Base-by-base conservation (phyloP, 2,888 invertebrate genomes). In the Drosophila rellima region DNA sequence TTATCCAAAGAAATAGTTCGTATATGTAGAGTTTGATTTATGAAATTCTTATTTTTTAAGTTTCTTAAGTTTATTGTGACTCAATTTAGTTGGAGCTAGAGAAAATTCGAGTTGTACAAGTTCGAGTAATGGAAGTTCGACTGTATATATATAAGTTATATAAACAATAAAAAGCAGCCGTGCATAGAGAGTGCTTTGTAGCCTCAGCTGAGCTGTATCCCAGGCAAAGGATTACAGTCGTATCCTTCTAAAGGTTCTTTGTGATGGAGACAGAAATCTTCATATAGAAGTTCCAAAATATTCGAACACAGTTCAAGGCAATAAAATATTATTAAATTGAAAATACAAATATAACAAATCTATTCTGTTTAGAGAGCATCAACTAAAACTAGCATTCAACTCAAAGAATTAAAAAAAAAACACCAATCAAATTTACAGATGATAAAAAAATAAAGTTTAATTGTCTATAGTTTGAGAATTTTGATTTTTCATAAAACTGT, bases 161-260 rank as follows among this genome's bases (percentile, higher is more conserved):
- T 54, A 50, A 65, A 50, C 66, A 55, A 79, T 79, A 70, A 70
- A 62, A 55, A 60, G 50, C 70, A 70, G 60, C 33, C 50, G 70
- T 50, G 57, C 55, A 42, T 42, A 59, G 26, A 18, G 3, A 42
- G 15, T 31, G 10, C 31, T 29, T 8, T 66, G 54, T 62, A 13
- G 60, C 37, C 33, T 18, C 35, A 73, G 61, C 52, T 62, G 61
- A 61, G 29, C 45, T 23, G 7, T 42, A 33, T 29, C 31, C 57
- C 26, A 57, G 37, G 35, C 39, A 56, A 8, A 50, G 31, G 31
- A 47, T 20, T 15, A 45, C 23, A n/a, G n/a, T n/a, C n/a, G n/a
- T n/a, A n/a, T n/a, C n/a, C n/a, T n/a, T n/a, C n/a, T n/a, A n/a
- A n/a, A n/a, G n/a, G n/a, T n/a, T n/a, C n/a, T n/a, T n/a, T n/a